Evolutionary conservation across 2,797 vertebrate species (phyloP).

Genomic region (Tenualosa ilisha): DNA sequence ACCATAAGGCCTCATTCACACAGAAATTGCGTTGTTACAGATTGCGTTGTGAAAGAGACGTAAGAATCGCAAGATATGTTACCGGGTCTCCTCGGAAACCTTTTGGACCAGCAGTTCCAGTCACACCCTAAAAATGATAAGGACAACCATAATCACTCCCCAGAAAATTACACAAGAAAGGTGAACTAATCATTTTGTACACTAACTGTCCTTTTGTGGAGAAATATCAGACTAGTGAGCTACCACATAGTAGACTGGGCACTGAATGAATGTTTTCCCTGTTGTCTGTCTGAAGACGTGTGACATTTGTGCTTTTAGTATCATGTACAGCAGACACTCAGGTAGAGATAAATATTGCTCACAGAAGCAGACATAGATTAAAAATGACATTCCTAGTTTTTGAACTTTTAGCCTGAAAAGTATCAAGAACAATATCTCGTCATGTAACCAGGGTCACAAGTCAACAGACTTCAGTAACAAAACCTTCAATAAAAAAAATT

Average conservation of each 20-base stretch:
- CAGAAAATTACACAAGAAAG: not conserved
- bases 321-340: not conserved
- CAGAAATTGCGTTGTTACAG: no score
- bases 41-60: no score
- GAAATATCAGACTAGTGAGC: not conserved
- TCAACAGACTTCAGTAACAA: not conserved
- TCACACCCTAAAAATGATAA: conserved; percentile 63
- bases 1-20: conserved; percentile 12
- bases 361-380: not conserved
- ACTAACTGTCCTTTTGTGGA: not conserved
- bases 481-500: conserved; percentile 16
- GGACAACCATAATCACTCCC: not conserved
- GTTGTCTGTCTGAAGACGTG: not conserved
- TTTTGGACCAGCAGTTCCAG: conserved; percentile 68
- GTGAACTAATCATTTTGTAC: not conserved
- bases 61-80: conserved; percentile 49
- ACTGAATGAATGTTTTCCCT: not conserved
- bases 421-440: no score
- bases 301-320: conserved; percentile 8
- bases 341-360: not conserved
- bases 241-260: no score
- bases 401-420: not conserved
- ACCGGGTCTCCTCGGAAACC: conserved; percentile 71
- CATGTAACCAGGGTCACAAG: conserved; percentile 14
- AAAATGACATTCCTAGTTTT: not conserved